Evolutionary conservation across 2,888 invertebrate species (phyloP).

Genomic region (Macrostomum cliftonense): DNA sequence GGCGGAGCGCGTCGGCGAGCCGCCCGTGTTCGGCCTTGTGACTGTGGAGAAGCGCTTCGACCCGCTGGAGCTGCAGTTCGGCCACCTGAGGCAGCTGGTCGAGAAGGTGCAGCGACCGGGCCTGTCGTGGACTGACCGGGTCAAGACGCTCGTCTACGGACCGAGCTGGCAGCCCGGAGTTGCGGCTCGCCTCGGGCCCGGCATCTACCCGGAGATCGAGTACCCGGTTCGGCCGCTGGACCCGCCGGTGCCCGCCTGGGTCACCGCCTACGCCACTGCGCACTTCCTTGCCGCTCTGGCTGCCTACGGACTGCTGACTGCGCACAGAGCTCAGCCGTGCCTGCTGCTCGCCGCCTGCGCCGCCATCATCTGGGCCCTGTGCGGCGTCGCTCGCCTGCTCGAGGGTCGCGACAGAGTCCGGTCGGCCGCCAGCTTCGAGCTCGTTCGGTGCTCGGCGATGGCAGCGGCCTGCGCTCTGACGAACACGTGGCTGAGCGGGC

Average conservation of each 20-base stretch:
- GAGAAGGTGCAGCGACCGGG: slow-evolving; percentile 40
- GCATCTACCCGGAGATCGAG: slow-evolving; percentile 53
- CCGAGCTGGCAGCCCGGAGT: slow-evolving; percentile 71
- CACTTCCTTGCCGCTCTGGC: slow-evolving; percentile 12
- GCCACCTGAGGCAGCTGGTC: slow-evolving; percentile 52
- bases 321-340: slow-evolving; percentile 5
- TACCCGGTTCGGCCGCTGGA: background rate
- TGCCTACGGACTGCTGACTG: slow-evolving; percentile 22
- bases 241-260: background rate
- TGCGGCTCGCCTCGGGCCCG: slow-evolving; percentile 50
- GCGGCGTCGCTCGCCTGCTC: too few species aligned
- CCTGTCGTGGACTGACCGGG: background rate
- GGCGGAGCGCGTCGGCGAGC: slow-evolving; percentile 51
- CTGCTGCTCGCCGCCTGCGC: background rate
- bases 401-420: too few species aligned
- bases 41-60: slow-evolving; percentile 61
- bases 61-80: slow-evolving; percentile 52
- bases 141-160: slow-evolving; percentile 57
- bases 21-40: slow-evolving; percentile 62
- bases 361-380: too few species aligned
- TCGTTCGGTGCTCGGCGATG: too few species aligned
- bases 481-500: too few species aligned
- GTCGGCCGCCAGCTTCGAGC: too few species aligned
- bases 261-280: background rate
- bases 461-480: too few species aligned